phyloP scores from a whole-genome alignment of 2,113 vertebrate genomes.

The Gopherus flavomarginatus region DNA sequence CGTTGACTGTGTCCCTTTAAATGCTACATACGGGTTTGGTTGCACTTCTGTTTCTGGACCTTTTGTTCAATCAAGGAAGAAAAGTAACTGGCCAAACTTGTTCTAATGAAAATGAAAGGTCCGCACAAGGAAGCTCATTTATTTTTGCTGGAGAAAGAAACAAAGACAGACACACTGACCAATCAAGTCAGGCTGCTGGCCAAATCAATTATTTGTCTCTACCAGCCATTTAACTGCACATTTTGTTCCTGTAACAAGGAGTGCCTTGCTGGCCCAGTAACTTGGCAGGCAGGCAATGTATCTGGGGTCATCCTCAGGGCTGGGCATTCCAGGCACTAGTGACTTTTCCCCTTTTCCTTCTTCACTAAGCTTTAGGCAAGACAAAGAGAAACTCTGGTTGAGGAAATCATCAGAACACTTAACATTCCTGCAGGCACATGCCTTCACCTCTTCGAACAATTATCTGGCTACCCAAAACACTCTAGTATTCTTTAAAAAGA shows the following conservation, averaged over 20 bases:
- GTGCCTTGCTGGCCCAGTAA: conserved; percentile 11
- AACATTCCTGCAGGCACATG: not conserved
- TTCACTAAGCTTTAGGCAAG: not conserved
- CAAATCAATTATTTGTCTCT: conserved; percentile 71
- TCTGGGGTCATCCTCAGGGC: not conserved
- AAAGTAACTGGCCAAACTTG: conserved; percentile 40
- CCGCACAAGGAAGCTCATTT: conserved; percentile 37
- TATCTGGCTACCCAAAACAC: conserved; percentile 8
- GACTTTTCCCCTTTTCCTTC: not conserved
- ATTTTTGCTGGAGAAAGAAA: conserved; percentile 67
- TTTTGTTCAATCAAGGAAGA: conserved; percentile 47
- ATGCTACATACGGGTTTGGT: conserved; percentile 10
- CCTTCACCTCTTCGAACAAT: not conserved
- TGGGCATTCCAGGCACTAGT: not conserved
- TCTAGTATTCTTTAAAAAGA: conserved; percentile 41
- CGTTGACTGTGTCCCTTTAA: conserved; percentile 34
- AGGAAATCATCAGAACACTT: not conserved
- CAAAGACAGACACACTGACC: conserved; percentile 56
- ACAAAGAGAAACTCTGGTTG: not conserved
- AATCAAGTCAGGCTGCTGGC: conserved; percentile 47
- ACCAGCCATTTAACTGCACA: conserved; percentile 21
- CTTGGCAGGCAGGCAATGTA: not conserved
- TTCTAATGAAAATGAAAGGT: conserved; percentile 54
- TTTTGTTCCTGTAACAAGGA: conserved; percentile 38
- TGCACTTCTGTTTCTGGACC: conserved; percentile 45